Evolutionary conservation across 2,113 vertebrate genomes (phyloP).

Genomic region (Columba janthina): DNA sequence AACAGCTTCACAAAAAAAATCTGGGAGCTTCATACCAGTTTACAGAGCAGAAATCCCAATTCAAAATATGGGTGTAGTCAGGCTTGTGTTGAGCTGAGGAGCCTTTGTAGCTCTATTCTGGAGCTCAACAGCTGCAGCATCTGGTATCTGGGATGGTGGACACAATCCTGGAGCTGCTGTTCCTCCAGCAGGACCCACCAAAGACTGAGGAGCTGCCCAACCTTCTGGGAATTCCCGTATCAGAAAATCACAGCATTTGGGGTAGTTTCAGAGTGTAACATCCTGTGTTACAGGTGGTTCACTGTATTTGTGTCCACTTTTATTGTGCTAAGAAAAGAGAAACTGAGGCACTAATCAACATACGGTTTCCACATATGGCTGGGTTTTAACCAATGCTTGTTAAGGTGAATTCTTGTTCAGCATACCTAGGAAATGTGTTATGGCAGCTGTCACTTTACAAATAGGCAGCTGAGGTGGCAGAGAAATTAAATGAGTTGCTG

Average conservation of each 20-base stretch:
- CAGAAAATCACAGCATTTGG: fast-evolving
- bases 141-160: neutral
- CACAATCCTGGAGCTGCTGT: neutral
- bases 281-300: neutral
- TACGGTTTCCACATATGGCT: fast-evolving
- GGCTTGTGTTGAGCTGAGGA: neutral
- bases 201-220: neutral
- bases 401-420: neutral
- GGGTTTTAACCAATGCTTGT: neutral
- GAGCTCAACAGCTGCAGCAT: neutral
- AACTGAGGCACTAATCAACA: neutral
- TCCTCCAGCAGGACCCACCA: neutral
- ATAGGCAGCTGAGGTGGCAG: neutral
- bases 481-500: neutral
- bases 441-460: neutral
- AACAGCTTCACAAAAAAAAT: neutral
- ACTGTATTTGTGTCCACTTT: neutral
- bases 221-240: neutral
- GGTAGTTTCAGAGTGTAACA: neutral
- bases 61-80: neutral
- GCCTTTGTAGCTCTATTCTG: fast-evolving
- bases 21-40: neutral
- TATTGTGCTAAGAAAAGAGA: neutral
- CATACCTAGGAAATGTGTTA: neutral
- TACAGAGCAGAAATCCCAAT: neutral